phyloP scores from a whole-genome alignment of 2,113 vertebrate genomes.

The Gorsachius goisagi region DNA sequence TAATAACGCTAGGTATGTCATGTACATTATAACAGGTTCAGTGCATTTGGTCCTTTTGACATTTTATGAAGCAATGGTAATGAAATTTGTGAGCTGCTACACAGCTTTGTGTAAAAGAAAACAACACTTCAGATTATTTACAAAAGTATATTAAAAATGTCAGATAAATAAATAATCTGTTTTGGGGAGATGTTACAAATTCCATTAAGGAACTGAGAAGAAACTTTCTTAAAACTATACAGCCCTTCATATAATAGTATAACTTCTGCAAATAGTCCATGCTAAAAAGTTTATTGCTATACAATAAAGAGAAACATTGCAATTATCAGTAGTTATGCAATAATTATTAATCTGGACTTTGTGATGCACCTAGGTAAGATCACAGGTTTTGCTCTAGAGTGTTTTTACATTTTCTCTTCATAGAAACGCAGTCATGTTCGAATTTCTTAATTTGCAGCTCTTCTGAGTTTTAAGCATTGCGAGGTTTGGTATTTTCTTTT shows the following conservation, averaged over 20 bases:
- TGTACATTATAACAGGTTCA: not conserved
- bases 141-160: not conserved
- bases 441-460: not conserved
- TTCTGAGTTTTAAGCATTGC: not conserved
- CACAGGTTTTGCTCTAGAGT: not conserved
- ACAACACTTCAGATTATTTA: not conserved
- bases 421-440: not conserved
- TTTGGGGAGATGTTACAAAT: not conserved
- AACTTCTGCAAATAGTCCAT: not conserved
- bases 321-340: not conserved
- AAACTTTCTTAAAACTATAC: not conserved
- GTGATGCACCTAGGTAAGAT: not conserved
- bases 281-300: not conserved
- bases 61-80: constrained; percentile 9
- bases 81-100: not conserved
- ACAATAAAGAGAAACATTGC: not conserved
- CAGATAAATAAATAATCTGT: not conserved
- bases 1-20: constrained; percentile 15
- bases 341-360: not conserved
- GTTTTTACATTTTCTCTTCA: not conserved
- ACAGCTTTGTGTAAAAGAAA: not conserved
- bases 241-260: not conserved
- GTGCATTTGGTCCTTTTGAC: constrained; percentile 1
- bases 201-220: not conserved
- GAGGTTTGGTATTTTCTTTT: not conserved